These are phyloP conservation scores for Mastacembelus armatus DNA, from an alignment of 2,797 vertebrate species.

Conservation along the genomic window DNA sequence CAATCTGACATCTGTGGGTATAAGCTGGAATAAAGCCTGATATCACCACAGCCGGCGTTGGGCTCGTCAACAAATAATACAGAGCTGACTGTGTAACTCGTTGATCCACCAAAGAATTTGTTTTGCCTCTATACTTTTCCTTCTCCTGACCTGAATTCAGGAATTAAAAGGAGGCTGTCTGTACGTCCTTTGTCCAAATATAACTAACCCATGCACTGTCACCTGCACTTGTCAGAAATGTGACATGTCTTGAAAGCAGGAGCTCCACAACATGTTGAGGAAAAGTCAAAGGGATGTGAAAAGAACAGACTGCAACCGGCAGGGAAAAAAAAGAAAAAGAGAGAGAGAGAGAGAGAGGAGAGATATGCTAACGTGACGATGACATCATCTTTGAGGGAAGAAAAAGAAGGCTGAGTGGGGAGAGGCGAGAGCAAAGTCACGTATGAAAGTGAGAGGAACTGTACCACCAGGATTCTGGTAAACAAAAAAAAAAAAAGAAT, in stretches of 20 bases:
- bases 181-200: slow-evolving; percentile 70
- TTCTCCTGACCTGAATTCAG: slow-evolving; percentile 68
- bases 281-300: slow-evolving; percentile 55
- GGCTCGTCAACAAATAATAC: slow-evolving; percentile 60
- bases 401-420: slow-evolving; percentile 46
- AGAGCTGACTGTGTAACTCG: slow-evolving; percentile 51
- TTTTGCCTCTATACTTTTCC: slow-evolving; percentile 52
- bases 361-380: slow-evolving; percentile 69
- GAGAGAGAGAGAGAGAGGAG: no score
- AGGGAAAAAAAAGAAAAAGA: no score
- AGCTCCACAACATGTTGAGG: slow-evolving; percentile 42
- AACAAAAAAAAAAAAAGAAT: slow-evolving; percentile 49
- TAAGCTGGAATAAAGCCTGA: slow-evolving; percentile 52
- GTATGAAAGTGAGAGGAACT: slow-evolving; percentile 55
- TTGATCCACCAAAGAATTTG: slow-evolving; percentile 52
- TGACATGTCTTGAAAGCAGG: slow-evolving; percentile 49
- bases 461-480: slow-evolving; percentile 44
- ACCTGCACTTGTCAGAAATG: slow-evolving; percentile 62
- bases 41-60: slow-evolving; percentile 49
- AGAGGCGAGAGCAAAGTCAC: slow-evolving; percentile 49
- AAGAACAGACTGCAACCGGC: slow-evolving; percentile 43
- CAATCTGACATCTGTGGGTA: slow-evolving; percentile 60
- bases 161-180: slow-evolving; percentile 70
- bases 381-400: slow-evolving; percentile 72
- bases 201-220: slow-evolving; percentile 62